Evolutionary conservation across 1,140 invertebrate species (phyloP).

Genomic region (Nymphalis io): DNA sequence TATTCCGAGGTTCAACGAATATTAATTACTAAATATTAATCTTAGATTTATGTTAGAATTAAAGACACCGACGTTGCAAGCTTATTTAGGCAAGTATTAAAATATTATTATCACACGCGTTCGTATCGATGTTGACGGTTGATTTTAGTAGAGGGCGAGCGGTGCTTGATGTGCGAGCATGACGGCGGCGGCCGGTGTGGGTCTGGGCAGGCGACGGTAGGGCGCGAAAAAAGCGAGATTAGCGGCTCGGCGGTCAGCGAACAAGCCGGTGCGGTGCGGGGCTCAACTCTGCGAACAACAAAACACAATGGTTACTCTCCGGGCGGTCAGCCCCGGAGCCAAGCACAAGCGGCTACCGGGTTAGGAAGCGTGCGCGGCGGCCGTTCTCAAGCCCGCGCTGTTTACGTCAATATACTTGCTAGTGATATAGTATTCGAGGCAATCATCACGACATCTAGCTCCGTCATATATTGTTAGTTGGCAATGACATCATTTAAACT

Average conservation of each 20-base stretch:
- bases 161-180: conserved; percentile 77
- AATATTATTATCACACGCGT: conserved; percentile 79
- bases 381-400: conserved; percentile 10
- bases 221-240: conserved; percentile 77
- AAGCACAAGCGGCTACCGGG: conserved; percentile 44
- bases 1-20: conserved; percentile 48
- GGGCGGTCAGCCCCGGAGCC: conserved; percentile 17
- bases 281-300: conserved; percentile 81
- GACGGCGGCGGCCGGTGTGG: conserved; percentile 70
- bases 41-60: conserved; percentile 74
- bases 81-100: conserved; percentile 79
- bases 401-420: not conserved
- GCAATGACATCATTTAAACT: not conserved
- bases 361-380: conserved; percentile 64
- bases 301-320: conserved; percentile 77
- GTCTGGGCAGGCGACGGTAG: conserved; percentile 69
- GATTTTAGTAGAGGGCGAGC: conserved; percentile 76
- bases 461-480: conserved; percentile 3
- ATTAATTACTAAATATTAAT: conserved; percentile 67
- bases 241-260: conserved; percentile 79
- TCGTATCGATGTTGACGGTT: conserved; percentile 77
- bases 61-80: conserved; percentile 79
- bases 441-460: conserved; percentile 6
- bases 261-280: conserved; percentile 78
- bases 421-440: not conserved